Evolutionary conservation across 1,140 invertebrate species (phyloP).

Genomic region (Leptoteleia sp.): DNA sequence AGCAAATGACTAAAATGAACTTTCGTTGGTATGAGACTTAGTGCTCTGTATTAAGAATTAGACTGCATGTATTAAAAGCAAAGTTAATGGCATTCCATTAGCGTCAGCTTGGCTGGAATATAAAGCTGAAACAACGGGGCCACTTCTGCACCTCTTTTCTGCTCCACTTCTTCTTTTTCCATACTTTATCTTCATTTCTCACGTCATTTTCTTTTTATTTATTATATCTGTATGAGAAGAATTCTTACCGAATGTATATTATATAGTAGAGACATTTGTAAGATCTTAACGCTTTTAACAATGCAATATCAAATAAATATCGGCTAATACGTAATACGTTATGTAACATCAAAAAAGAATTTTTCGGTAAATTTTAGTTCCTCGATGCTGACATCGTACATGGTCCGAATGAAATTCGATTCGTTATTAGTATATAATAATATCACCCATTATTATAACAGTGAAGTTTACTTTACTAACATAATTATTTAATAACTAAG

Average conservation of each 20-base stretch:
- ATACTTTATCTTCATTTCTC: constrained; percentile 34
- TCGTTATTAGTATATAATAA: too few species aligned
- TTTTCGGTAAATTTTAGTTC: too few species aligned
- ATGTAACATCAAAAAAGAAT: too few species aligned
- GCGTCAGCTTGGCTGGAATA: constrained; percentile 65
- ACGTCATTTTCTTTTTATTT: constrained; percentile 37
- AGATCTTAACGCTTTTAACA: not conserved
- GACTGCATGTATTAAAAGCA: constrained; percentile 63
- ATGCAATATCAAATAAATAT: too few species aligned
- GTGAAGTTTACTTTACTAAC: too few species aligned
- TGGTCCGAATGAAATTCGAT: too few species aligned
- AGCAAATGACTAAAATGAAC: constrained; percentile 44
- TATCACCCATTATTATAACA: too few species aligned
- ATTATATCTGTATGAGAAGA: constrained; percentile 28
- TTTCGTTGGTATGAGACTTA: constrained; percentile 28
- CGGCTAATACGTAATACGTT: too few species aligned
- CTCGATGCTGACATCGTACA: too few species aligned
- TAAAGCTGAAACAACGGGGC: constrained; percentile 67
- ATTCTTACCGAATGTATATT: not conserved
- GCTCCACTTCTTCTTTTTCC: constrained; percentile 42
- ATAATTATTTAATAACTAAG: too few species aligned
- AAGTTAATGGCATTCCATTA: constrained; percentile 70
- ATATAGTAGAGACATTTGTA: not conserved
- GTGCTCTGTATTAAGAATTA: constrained; percentile 47
- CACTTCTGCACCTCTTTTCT: constrained; percentile 46